Evolutionary conservation across 2,797 vertebrate species (phyloP).

Genomic region (Macrochelys suwanniensis): DNA sequence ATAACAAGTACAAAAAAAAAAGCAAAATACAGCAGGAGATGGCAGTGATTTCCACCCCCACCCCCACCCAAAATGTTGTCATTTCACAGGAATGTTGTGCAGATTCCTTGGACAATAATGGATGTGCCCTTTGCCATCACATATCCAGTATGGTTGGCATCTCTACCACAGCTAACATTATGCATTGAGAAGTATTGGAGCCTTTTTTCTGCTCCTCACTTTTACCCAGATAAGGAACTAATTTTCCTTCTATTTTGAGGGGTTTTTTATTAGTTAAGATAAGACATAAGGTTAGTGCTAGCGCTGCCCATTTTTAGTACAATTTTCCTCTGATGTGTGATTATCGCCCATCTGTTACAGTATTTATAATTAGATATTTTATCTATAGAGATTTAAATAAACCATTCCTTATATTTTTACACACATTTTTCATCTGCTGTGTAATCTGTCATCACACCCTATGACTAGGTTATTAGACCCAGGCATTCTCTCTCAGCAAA

Average conservation of each 20-base stretch:
- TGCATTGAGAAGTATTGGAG: not conserved
- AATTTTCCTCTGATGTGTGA: not conserved
- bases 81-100: not conserved
- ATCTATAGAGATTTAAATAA: not conserved
- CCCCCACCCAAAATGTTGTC: not conserved
- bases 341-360: not conserved
- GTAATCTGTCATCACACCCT: conserved; percentile 8
- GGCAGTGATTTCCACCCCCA: not conserved
- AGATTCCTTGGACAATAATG: not conserved
- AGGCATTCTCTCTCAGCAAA: not conserved
- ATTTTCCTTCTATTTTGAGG: not conserved
- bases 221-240: not conserved
- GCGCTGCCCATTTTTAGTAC: not conserved
- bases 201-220: not conserved
- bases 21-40: not conserved
- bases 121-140: not conserved
- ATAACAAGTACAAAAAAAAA: not conserved
- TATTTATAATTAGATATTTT: not conserved
- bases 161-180: not conserved
- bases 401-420: conserved; percentile 5
- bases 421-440: not conserved
- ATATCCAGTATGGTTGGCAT: conserved; percentile 27
- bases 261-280: not conserved
- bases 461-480: not conserved
- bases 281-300: not conserved